Evolutionary conservation across 2,888 invertebrate genomes (phyloP).

Genomic region (Zaprionus lineosus): DNA sequence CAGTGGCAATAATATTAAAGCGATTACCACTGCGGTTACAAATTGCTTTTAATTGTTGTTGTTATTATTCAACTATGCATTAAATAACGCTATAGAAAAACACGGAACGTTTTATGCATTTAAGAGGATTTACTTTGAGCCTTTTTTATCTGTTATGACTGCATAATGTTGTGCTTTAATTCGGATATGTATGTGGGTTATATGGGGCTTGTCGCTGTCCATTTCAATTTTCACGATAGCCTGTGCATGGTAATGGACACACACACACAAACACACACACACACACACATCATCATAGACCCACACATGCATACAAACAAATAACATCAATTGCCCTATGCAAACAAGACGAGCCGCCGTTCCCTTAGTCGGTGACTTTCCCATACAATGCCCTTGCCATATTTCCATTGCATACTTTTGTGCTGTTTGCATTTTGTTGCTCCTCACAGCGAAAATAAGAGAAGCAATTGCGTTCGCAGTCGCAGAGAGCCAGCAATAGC

Average conservation of each 20-base stretch:
- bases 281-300: constrained; percentile 1
- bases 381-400: background rate
- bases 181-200: constrained; percentile 31
- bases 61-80: constrained; percentile 39
- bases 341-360: constrained; percentile 45
- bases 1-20: constrained; percentile 50
- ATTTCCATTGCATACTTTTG: constrained; percentile 48
- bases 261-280: background rate
- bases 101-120: constrained; percentile 15
- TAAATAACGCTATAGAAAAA: constrained; percentile 43
- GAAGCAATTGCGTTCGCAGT: background rate
- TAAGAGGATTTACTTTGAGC: constrained; percentile 45
- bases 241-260: no score
- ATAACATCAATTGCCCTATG: constrained; percentile 63
- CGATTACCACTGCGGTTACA: constrained; percentile 52
- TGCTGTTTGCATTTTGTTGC: constrained; percentile 55
- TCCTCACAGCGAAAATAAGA: constrained; percentile 22
- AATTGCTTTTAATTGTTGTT: constrained; percentile 60
- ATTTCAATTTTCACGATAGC: constrained; percentile 10
- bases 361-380: constrained; percentile 10
- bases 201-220: constrained; percentile 1
- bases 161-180: constrained; percentile 35
- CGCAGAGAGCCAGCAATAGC: constrained; percentile 1
- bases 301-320: constrained; percentile 14
- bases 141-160: background rate